Evolutionary conservation across 2,113 vertebrate species (phyloP), one percentile per base, ranked within the genome.

Genomic region (Hypomesus transpacificus): DNA sequence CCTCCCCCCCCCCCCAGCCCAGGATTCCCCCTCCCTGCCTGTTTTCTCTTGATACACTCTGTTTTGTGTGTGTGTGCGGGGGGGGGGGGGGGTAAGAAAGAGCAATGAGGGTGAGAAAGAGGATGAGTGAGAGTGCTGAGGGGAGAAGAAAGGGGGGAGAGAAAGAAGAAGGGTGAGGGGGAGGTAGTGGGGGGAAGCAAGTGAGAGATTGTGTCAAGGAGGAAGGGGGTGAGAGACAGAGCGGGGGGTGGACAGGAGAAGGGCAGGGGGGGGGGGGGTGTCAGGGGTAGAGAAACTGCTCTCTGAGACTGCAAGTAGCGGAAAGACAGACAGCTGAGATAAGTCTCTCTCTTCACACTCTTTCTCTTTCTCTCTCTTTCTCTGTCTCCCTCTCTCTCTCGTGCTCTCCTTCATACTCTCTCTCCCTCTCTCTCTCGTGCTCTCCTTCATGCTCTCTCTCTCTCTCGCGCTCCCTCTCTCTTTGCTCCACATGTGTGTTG

Each of bases 21-120:
- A 34, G 31, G 5, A 34, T 20, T 24, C 28, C 65, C 71, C 46
- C 24, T 56, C 24, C 63, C 67, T 59, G 28, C 31, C n/a, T 13
- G 39, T 21, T 65, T 46, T 46, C 5, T 46, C 7, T 46, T 46
- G 39, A 46, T 46, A 46, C 39, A 46, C 39, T 46, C 39, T 46
- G 39, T 5, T 46, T 46, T 46, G 39, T 46, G 39, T 34, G 31
- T 6, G 31, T 34, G 24, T 26, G 24, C 1, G 86, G 79, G 85
- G 85, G 78, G 69, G 54, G 13, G 62, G 14, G 22, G 18, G 18
- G 3, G 3, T 7, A 5, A n/a, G 14, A 63, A 24, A 17, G 17
- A 34, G 17, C 24, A 31, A 7, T 17, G 61, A 65, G 62, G 3
- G 11, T 31, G 14, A 65, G 31, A 1, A 18, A 46, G 3, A 20